Evolutionary conservation across 2,113 vertebrate genomes (phyloP).

Genomic region (Strix aluco): DNA sequence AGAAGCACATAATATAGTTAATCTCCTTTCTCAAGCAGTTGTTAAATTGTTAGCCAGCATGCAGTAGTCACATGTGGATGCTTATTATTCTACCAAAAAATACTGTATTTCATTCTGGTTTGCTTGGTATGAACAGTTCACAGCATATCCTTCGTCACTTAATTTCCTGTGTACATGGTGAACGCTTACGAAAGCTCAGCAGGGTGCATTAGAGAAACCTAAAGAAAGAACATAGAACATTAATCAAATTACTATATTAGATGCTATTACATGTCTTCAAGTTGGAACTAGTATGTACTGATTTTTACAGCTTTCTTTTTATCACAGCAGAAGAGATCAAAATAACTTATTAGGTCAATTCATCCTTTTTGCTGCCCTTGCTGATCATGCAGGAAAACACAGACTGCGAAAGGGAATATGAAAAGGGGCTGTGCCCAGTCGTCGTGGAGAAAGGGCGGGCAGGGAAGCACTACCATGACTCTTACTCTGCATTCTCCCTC

Average conservation of each 20-base stretch:
- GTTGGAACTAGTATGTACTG: not conserved
- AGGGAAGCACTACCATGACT: not conserved
- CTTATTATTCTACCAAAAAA: constrained; percentile 30
- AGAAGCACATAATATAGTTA: not conserved
- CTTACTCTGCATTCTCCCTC: not conserved
- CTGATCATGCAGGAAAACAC: not conserved
- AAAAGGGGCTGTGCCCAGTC: not conserved
- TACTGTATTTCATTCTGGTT: constrained; percentile 10
- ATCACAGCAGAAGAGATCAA: not conserved
- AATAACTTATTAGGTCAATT: constrained; percentile 2
- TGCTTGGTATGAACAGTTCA: constrained; percentile 2
- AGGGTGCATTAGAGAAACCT: not conserved
- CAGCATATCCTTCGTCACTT: constrained; percentile 19
- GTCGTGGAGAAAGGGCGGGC: fast-evolving
- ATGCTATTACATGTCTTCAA: not conserved
- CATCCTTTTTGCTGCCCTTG: not conserved
- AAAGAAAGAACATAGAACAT: constrained; percentile 8
- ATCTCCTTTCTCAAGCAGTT: not conserved
- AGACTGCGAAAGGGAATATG: not conserved
- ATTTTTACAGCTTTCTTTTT: constrained; percentile 36
- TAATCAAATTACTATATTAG: constrained; percentile 29
- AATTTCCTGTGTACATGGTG: constrained; percentile 41
- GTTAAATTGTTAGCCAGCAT: constrained; percentile 41
- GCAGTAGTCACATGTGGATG: not conserved
- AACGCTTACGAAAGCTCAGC: not conserved